phyloP scores from a whole-genome alignment of 1,140 invertebrate species.

The Drosophila guanche region DNA sequence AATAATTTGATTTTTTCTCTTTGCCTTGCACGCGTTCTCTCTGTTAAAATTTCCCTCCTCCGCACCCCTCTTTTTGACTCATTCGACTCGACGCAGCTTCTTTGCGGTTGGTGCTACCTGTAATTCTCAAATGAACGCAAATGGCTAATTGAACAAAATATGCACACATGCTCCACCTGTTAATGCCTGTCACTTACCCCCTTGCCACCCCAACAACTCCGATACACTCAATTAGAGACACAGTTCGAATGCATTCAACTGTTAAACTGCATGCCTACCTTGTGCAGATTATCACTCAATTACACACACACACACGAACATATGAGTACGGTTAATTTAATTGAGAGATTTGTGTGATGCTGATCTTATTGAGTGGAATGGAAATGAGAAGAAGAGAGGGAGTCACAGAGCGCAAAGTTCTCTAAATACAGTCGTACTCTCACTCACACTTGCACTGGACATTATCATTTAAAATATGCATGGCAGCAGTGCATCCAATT shows the following conservation, averaged over 20 bases:
- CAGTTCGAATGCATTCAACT: slow-evolving; percentile 1
- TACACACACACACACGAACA: too few species aligned
- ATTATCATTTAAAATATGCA: too few species aligned
- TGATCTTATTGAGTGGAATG: too few species aligned
- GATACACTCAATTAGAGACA: slow-evolving; percentile 2
- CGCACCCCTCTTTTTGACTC: not conserved
- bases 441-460: too few species aligned
- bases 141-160: slow-evolving; percentile 37
- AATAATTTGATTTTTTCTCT: slow-evolving; percentile 31
- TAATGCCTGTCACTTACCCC: slow-evolving; percentile 1
- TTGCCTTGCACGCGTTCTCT: not conserved
- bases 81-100: slow-evolving; percentile 6
- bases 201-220: too few species aligned
- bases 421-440: too few species aligned
- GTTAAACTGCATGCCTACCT: slow-evolving; percentile 4
- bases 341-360: too few species aligned
- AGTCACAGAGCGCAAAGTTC: too few species aligned
- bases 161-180: slow-evolving; percentile 21
- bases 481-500: too few species aligned
- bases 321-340: too few species aligned
- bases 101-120: slow-evolving; percentile 11
- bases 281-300: slow-evolving; percentile 4
- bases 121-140: slow-evolving; percentile 34
- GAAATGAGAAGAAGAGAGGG: too few species aligned
- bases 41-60: too few species aligned